Percentiles rank a stretch among this genome's conserved stretches.
Evolutionary conservation across 2,888 invertebrate genomes (phyloP).

Genomic region (Oscheius myriophilus): DNA sequence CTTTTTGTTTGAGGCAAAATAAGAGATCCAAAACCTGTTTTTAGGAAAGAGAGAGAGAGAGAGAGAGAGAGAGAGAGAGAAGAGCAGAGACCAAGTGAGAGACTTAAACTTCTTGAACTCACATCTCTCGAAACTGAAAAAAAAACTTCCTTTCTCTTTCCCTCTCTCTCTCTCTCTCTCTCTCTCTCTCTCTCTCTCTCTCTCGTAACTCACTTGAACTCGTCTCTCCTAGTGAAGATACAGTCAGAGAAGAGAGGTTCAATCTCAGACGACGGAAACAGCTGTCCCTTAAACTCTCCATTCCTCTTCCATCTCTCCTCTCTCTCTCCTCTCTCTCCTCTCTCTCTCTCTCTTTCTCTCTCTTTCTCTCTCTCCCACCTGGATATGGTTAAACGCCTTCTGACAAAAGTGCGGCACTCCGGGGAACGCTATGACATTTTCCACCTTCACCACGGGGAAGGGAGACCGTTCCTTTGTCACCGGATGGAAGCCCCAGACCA

Average conservation of each 20-base stretch:
- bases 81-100: no score
- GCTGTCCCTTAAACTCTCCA: constrained; percentile 43
- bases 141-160: no score
- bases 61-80: no score
- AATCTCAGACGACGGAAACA: constrained; percentile 60
- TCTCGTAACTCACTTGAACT: constrained; percentile 61
- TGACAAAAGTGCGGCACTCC: constrained; percentile 78
- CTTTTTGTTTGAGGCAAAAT: no score
- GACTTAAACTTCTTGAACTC: no score
- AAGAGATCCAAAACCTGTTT: no score
- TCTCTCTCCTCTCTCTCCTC: no score
- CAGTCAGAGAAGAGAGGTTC: constrained; percentile 52
- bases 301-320: neutral
- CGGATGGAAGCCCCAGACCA: constrained; percentile 73
- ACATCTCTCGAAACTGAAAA: no score
- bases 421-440: constrained; percentile 80
- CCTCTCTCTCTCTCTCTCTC: no score
- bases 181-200: no score
- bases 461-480: constrained; percentile 73
- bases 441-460: constrained; percentile 71
- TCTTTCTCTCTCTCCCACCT: constrained; percentile 50
- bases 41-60: no score
- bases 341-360: no score
- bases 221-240: constrained; percentile 71
- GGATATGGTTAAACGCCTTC: constrained; percentile 72